Evolutionary conservation across 1,140 invertebrate genomes (phyloP).

Genomic region (Nixonia krombeini): DNA sequence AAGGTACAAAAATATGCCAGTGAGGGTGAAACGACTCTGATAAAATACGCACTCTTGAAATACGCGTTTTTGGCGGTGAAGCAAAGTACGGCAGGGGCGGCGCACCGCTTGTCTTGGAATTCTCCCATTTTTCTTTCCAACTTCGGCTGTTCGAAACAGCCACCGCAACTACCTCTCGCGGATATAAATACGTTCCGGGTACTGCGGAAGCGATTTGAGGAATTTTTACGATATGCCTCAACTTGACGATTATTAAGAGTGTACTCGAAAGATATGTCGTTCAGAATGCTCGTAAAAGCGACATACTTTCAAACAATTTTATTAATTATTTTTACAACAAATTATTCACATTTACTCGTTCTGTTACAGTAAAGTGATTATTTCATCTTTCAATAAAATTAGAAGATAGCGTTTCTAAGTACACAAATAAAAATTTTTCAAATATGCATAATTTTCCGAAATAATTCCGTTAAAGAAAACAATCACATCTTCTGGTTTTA

Average conservation of each 20-base stretch:
- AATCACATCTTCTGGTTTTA: too few species aligned
- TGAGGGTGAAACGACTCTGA: constrained; percentile 24
- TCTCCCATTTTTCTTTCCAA: constrained; percentile 32
- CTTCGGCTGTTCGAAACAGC: constrained; percentile 16
- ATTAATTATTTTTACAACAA: too few species aligned
- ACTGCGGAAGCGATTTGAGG: constrained; percentile 43
- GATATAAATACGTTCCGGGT: constrained; percentile 57
- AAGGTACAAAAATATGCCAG: constrained; percentile 39
- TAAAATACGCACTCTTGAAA: constrained; percentile 58
- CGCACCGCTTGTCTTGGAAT: constrained; percentile 33
- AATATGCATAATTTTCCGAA: too few species aligned
- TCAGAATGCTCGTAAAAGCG: too few species aligned
- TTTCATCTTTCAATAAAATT: too few species aligned
- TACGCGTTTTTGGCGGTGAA: constrained; percentile 19
- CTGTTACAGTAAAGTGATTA: too few species aligned
- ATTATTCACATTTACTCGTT: too few species aligned
- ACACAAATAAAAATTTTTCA: too few species aligned
- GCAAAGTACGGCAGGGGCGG: constrained; percentile 8
- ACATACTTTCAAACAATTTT: too few species aligned
- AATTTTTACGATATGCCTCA: constrained; percentile 42
- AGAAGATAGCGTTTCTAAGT: too few species aligned
- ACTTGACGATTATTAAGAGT: constrained; percentile 18
- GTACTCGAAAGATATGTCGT: constrained; percentile 1
- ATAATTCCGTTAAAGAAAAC: too few species aligned
- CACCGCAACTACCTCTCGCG: constrained; percentile 8